Conservation (phyloP, 2,113 vertebrate genomes). For the Cardinalis cardinalis region DNA sequence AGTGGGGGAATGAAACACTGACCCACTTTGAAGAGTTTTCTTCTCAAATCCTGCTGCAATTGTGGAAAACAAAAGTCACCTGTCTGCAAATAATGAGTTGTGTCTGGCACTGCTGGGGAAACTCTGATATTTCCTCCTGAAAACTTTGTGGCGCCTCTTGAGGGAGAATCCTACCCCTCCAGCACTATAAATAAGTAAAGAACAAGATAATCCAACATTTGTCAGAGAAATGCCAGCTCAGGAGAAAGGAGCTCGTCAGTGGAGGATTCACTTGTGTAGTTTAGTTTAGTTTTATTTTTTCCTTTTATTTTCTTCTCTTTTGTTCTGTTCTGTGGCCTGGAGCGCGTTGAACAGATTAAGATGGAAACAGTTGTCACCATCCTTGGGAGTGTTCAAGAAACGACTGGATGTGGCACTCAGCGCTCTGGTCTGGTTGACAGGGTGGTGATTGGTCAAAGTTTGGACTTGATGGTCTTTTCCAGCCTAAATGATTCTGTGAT, state of each 20-base stretch:
- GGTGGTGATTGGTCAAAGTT: background rate
- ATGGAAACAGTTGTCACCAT: background rate
- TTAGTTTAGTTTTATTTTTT: background rate
- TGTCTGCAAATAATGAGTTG: background rate
- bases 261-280: background rate
- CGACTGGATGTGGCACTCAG: background rate
- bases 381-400: background rate
- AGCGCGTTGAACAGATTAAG: accelerated
- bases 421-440: background rate
- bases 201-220: constrained; percentile 9
- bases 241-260: background rate
- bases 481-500: background rate
- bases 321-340: background rate
- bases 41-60: background rate
- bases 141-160: background rate
- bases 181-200: constrained; percentile 48
- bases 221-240: constrained; percentile 43
- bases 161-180: constrained; percentile 19
- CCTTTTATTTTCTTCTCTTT: background rate
- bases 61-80: background rate
- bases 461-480: background rate
- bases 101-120: background rate
- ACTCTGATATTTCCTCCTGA: background rate
- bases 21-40: constrained; percentile 32
- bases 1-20: background rate